Evolutionary conservation across 2,113 vertebrate genomes (phyloP).

Genomic region (Lasiurus borealis): DNA sequence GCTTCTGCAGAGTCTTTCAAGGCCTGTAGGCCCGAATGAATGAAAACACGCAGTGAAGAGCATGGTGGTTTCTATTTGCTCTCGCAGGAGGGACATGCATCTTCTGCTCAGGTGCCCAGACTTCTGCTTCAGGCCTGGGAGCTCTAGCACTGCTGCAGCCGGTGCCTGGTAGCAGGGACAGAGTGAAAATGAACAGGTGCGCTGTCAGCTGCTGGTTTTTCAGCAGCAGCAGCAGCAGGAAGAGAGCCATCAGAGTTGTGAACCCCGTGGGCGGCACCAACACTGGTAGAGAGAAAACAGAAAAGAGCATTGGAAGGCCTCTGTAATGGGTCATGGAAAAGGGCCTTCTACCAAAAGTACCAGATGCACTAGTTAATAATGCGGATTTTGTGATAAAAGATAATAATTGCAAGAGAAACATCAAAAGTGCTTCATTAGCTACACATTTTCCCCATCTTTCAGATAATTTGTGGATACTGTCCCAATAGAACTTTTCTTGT

Average conservation of each 20-base stretch:
- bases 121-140: neutral
- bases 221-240: neutral
- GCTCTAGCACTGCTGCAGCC: rapidly evolving
- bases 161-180: neutral
- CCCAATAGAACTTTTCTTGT: no score
- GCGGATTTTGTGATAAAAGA: no score
- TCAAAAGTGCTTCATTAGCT: no score
- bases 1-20: neutral
- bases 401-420: no score
- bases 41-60: neutral
- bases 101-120: neutral
- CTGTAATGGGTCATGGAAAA: neutral
- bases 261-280: neutral
- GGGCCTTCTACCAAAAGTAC: neutral
- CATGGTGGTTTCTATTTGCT: neutral
- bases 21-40: neutral
- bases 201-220: neutral
- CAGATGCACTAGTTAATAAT: no score
- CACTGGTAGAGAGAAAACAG: neutral
- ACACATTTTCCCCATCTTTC: no score
- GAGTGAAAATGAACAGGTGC: neutral
- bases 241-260: neutral
- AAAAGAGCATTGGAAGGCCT: neutral
- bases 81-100: rapidly evolving
- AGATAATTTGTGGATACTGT: no score